phyloP scores from a whole-genome alignment of 2,113 vertebrate genomes.

The Pollachius pollachius region DNA sequence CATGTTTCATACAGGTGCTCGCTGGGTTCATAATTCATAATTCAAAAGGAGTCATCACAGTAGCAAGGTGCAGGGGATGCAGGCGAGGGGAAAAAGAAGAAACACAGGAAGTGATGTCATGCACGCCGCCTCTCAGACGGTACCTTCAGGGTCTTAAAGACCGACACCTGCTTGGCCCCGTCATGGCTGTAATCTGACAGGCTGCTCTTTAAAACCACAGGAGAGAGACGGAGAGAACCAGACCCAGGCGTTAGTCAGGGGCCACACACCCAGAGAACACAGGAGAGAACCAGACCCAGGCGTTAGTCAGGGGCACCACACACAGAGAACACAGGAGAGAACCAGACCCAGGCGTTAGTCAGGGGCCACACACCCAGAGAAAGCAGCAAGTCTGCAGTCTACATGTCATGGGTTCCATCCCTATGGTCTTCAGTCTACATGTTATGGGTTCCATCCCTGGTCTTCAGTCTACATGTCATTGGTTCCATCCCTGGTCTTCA shows the following conservation, averaged over 20 bases:
- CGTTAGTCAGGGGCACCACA: no score
- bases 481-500: no score
- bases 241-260: constrained; percentile 67
- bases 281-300: neutral
- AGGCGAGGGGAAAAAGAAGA: constrained; percentile 10
- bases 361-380: constrained; percentile 10
- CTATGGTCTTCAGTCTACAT: no score
- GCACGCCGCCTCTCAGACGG: constrained; percentile 64
- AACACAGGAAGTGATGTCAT: constrained; percentile 31
- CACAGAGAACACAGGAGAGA: constrained; percentile 72
- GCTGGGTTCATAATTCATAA: no score
- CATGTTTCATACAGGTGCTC: no score
- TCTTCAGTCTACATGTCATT: no score
- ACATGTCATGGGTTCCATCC: no score
- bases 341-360: constrained; percentile 69
- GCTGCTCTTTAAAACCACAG: constrained; percentile 88
- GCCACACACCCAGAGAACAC: neutral
- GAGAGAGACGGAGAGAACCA: constrained; percentile 75
- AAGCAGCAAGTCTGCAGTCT: neutral
- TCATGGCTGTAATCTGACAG: constrained; percentile 91
- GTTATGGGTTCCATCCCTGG: no score
- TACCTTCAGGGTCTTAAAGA: constrained; percentile 98
- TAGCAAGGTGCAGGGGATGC: constrained; percentile 18
- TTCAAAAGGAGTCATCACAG: no score
- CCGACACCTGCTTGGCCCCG: constrained; percentile 90